These are phyloP conservation scores for Campoplex capitator DNA, from an alignment of 2,888 invertebrate species.

Conservation along the genomic window DNA sequence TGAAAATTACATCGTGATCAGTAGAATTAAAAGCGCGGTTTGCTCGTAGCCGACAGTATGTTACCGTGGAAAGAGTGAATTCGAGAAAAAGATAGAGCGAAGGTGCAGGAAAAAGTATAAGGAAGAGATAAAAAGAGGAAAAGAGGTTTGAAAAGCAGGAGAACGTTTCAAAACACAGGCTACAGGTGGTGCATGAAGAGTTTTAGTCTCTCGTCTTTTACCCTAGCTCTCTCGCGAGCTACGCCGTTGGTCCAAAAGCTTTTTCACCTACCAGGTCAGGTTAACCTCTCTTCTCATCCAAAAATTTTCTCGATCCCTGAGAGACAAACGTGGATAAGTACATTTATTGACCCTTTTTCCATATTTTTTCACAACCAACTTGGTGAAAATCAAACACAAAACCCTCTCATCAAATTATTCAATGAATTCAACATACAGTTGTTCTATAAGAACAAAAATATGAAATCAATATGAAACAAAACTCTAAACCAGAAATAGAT, in stretches of 20 bases:
- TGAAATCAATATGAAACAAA: no score
- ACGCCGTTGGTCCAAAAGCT: constrained; percentile 60
- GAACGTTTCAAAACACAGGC: constrained; percentile 62
- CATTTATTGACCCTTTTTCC: no score
- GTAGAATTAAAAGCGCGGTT: constrained; percentile 16
- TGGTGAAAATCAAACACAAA: no score
- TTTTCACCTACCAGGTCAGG: constrained; percentile 38
- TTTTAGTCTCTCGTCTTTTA: constrained; percentile 53
- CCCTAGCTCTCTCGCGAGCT: constrained; percentile 56
- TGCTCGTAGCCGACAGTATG: constrained; percentile 5
- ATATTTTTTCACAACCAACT: no score
- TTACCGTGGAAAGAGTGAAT: constrained; percentile 21
- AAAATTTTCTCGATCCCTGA: neutral
- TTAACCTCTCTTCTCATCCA: constrained; percentile 19
- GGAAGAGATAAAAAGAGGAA: neutral
- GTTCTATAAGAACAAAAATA: no score
- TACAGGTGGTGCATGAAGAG: constrained; percentile 69
- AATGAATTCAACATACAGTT: no score
- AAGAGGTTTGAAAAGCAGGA: constrained; percentile 9
- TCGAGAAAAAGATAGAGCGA: neutral
- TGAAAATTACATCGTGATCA: constrained; percentile 31
- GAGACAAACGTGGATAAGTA: no score
- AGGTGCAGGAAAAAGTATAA: neutral
- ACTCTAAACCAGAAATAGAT: no score
- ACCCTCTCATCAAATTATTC: no score